Evolutionary conservation across 2,797 vertebrate genomes (phyloP), one percentile per base, ranked within the genome.

Genomic region (Mastacembelus armatus): DNA sequence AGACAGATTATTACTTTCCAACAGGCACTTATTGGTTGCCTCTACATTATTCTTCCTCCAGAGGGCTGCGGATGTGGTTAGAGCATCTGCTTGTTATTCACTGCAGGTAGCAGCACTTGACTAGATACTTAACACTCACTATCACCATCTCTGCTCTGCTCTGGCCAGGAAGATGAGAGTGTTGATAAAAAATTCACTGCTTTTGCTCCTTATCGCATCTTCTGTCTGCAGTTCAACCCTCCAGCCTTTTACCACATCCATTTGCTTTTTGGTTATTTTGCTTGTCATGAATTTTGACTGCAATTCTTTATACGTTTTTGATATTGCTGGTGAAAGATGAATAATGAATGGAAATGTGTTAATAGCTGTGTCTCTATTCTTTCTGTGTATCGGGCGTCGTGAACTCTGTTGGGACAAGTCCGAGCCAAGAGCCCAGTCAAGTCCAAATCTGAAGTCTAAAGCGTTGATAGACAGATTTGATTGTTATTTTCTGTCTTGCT

Each of bases 1-100:
- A 70, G 74, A 60, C 40, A 59, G 56, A 52, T 67, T 75, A 77
- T 83, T 73, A 32, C 61, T 59, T 43, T 10, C 66, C 78, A 67
- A 12, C 58, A 47, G 44, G 1, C 22, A 8, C 38, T 43, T 29
- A 42, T 9, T 44, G 58, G 62, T 42, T 48, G 24, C 27, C 42
- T 57, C 59, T 0, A 26, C 43, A 6, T 77, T 50, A 43, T 66
- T 62, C 59, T 43, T 42, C 29, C 52, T 68, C 30, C 59, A 57
- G 56, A 27, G 1, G 18, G 40, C 63, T 81, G 70, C 62, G 73
- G 42, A 75, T 36, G 52, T 16, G 48, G 7, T 67, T 10, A 18
- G 12, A 55, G 68, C 42, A 33, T 38, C 77, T 72, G 67, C 33
- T 88, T 87, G 73, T 56, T 77, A 86, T 85, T 88, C 88, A 11